phyloP scores from a whole-genome alignment of 2,888 invertebrate genomes.

The Dynastes grantii region DNA sequence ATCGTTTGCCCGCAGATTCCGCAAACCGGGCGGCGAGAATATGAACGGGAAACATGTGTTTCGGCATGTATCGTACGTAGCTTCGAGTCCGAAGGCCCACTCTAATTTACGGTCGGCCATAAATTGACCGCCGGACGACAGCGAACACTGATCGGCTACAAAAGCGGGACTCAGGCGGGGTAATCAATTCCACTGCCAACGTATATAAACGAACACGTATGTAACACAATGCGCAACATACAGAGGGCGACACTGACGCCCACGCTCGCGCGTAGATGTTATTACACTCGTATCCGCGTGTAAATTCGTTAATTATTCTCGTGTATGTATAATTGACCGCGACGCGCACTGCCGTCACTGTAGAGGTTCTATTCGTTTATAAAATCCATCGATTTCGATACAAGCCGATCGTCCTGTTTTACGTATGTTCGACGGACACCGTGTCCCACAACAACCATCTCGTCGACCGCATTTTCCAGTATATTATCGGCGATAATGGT shows the following conservation, averaged over 20 bases:
- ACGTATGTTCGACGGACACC: too few relatives aligned
- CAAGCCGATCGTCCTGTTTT: too few relatives aligned
- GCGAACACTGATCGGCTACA: constrained; percentile 50
- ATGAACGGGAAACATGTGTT: too few relatives aligned
- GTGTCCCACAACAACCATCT: too few relatives aligned
- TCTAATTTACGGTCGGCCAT: constrained; percentile 54
- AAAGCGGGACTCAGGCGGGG: constrained; percentile 51
- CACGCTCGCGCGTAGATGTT: constrained; percentile 61
- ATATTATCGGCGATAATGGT: too few relatives aligned
- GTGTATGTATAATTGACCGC: constrained; percentile 58
- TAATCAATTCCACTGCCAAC: constrained; percentile 63
- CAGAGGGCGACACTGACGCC: neutral
- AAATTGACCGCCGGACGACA: constrained; percentile 42
- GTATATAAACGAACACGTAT: neutral
- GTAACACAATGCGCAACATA: neutral
- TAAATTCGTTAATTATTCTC: constrained; percentile 65
- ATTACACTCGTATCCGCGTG: constrained; percentile 64
- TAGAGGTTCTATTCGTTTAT: neutral
- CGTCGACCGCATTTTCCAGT: too few relatives aligned
- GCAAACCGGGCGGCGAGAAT: too few relatives aligned
- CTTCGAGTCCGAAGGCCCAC: constrained; percentile 5
- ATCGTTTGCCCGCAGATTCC: too few relatives aligned
- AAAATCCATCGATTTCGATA: neutral
- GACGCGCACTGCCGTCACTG: neutral
- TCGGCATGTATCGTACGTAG: too few relatives aligned